A percentile compares a stretch with the other conserved stretches of the same genome.
These are phyloP conservation scores for Cataglyphis hispanica DNA, from an alignment of 1,140 invertebrate species.

Conservation along the genomic window DNA sequence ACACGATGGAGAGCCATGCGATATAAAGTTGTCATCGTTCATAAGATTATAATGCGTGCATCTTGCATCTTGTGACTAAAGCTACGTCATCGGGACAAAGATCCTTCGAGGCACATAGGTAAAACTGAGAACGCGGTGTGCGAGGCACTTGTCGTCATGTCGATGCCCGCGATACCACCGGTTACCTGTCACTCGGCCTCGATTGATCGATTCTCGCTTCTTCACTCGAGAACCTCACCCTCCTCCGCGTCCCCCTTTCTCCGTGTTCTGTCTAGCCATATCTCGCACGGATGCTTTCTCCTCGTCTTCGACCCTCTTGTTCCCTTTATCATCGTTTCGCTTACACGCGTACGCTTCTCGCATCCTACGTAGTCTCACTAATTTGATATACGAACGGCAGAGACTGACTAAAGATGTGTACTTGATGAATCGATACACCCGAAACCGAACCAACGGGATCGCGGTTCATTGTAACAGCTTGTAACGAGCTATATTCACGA, in stretches of 20 bases:
- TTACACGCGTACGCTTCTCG: slow-evolving; percentile 66
- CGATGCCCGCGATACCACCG: slow-evolving; percentile 77
- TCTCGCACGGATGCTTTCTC: slow-evolving; percentile 53
- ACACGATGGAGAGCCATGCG: background rate
- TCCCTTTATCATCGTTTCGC: slow-evolving; percentile 72
- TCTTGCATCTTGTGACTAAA: slow-evolving; percentile 32
- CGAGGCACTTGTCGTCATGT: slow-evolving; percentile 79
- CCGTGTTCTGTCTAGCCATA: slow-evolving; percentile 20
- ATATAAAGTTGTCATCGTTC: slow-evolving; percentile 19
- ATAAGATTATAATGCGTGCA: slow-evolving; percentile 2
- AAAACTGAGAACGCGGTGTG: slow-evolving; percentile 67
- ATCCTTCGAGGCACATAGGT: slow-evolving; percentile 62
- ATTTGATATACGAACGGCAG: slow-evolving; percentile 70
- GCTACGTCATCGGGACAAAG: slow-evolving; percentile 71
- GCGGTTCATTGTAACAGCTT: slow-evolving; percentile 42
- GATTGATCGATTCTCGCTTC: slow-evolving; percentile 80
- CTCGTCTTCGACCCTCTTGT: slow-evolving; percentile 58
- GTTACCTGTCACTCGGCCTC: slow-evolving; percentile 78
- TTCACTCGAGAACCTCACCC: slow-evolving; percentile 40
- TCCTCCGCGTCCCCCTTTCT: slow-evolving; percentile 41
- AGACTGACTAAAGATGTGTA: slow-evolving; percentile 57
- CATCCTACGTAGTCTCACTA: slow-evolving; percentile 63
- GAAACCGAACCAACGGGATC: slow-evolving; percentile 28
- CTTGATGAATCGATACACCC: slow-evolving; percentile 51
- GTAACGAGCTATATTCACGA: slow-evolving; percentile 80